These are phyloP conservation scores for Mythimna vitellina DNA, from an alignment of 2,888 invertebrate species.

Conservation along the genomic window DNA sequence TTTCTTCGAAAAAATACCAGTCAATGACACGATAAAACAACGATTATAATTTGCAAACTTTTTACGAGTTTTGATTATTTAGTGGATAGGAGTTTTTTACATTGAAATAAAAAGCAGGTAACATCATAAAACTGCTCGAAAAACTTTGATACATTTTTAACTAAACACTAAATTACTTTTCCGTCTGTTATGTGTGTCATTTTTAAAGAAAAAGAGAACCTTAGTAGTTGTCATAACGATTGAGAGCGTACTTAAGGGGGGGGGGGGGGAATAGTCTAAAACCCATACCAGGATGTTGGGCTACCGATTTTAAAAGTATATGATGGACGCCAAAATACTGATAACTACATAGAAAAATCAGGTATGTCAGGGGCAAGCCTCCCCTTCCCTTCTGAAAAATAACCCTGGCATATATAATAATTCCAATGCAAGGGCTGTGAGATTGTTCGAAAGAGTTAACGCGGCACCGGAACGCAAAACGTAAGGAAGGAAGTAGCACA, in stretches of 20 bases:
- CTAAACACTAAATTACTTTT: neutral
- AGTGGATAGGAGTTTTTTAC: slow-evolving; percentile 27
- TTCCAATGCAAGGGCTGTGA: no score
- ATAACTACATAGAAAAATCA: no score
- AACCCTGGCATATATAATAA: no score
- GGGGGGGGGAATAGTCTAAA: neutral
- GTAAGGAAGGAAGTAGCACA: no score
- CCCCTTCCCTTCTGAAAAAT: no score
- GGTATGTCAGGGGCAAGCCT: no score
- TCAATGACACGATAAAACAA: slow-evolving; percentile 28
- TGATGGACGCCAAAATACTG: no score
- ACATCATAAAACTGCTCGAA: neutral
- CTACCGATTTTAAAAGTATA: no score
- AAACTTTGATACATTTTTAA: slow-evolving; percentile 1
- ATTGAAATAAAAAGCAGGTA: slow-evolving; percentile 10
- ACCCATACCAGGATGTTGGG: no score
- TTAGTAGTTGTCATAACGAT: neutral
- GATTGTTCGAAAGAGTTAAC: no score
- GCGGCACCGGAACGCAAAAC: no score
- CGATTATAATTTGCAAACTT: slow-evolving; percentile 9
- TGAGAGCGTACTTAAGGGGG: no score
- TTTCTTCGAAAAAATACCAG: neutral
- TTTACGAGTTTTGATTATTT: slow-evolving; percentile 39
- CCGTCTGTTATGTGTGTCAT: neutral
- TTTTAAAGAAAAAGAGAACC: neutral